Evolutionary conservation across 2,113 vertebrate species (phyloP), one percentile per base, ranked within the genome.

Genomic region (Laticauda colubrina): DNA sequence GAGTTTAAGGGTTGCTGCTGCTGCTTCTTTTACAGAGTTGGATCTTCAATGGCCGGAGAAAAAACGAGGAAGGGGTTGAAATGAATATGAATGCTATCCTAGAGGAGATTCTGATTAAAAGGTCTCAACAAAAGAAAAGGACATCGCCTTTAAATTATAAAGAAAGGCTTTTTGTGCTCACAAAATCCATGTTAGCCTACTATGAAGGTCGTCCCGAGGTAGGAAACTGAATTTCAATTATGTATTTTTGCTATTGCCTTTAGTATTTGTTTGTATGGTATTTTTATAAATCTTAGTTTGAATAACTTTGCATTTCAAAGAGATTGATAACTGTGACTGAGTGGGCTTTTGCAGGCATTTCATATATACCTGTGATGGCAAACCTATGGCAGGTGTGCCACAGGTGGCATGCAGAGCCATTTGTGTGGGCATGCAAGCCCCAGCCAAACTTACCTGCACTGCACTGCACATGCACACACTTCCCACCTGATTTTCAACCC

Each of bases 61-160:
- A 93, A 89, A 87, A 96, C 94, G 92, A 97, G 93, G 92, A 97
- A 97, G 96, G 94, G 97, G 97, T 95, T 94, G 98, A 98, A 97
- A 99, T 99, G 99, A 99, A 97, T 97, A 97, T 91, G 2, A 98
- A 98, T 95, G 95, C 95, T 96, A 98, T 99, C 93, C 96, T 99
- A 92, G 98, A 99, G 96, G 98, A 99, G 97, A 98, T 96, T 96
- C 97, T 99, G 96, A 98, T 99, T 97, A 99, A 99, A 97, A 98
- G 99, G 20, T 99, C 99, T 1, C 99, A 99, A 95, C 98, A 99
- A 97, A 99, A 99, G 97, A 99, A 98, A 97, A 98, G 98, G 94
- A 99, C 98, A 10, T 99, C 99, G 3, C 99, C 99, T 0, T 97
- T 99, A 93, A 99, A 99, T 97, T 99, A 99, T 96, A 99, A 99